A percentile compares a stretch with the other conserved stretches of the same genome.
Conservation (phyloP, 2,888 invertebrate genomes). For the Torymus aiolomorphi region DNA sequence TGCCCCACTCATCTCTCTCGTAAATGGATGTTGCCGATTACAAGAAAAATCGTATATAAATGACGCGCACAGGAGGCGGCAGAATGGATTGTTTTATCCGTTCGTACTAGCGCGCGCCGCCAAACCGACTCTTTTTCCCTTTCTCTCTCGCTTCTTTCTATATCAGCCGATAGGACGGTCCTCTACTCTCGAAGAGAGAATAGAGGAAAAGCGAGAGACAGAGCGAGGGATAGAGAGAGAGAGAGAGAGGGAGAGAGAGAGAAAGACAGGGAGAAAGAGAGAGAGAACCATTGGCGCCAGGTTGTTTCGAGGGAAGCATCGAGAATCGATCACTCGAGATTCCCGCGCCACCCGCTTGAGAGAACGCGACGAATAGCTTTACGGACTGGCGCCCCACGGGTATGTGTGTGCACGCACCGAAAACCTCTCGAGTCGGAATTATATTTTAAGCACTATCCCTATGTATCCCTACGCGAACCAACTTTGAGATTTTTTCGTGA, state of each 20-base stretch:
- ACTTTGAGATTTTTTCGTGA: too few species aligned
- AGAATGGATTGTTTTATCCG: slow-evolving; percentile 49
- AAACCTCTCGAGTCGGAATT: slow-evolving; percentile 3
- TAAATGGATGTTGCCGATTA: slow-evolving; percentile 74
- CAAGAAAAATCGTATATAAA: slow-evolving; percentile 74
- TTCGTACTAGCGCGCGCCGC: not conserved
- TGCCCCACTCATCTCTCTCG: slow-evolving; percentile 61
- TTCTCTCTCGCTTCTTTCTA: slow-evolving; percentile 2
- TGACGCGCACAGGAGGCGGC: slow-evolving; percentile 62
- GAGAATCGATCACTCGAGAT: too few species aligned
- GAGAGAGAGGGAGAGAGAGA: too few species aligned
- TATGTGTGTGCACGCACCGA: not conserved
- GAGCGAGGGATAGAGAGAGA: too few species aligned
- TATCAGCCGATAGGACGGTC: too few species aligned
- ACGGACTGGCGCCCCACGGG: not conserved
- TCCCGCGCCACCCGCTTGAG: slow-evolving; percentile 4
- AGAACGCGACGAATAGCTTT: slow-evolving; percentile 1
- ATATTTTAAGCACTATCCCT: slow-evolving; percentile 4
- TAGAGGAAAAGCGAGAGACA: too few species aligned
- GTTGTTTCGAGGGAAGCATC: not conserved
- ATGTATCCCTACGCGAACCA: not conserved
- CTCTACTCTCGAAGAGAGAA: too few species aligned
- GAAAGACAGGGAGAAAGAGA: too few species aligned
- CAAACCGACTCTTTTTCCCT: not conserved
- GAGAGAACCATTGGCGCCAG: too few species aligned